Base-by-base conservation (phyloP, 2,113 vertebrate genomes). In the Cepphus grylle region DNA sequence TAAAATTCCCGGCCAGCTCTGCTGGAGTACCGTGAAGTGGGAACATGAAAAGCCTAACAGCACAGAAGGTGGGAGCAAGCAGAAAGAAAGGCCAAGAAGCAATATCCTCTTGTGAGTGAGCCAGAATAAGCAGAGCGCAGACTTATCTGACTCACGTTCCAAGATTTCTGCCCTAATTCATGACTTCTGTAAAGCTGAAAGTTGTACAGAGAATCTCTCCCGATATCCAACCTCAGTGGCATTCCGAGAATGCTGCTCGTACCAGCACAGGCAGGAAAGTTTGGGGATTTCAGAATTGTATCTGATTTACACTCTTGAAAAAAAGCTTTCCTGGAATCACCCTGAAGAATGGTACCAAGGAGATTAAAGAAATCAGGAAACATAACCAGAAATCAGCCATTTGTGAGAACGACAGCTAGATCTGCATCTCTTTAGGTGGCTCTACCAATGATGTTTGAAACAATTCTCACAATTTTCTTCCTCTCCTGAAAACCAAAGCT, bases 1-100 rank as follows among this genome's bases (percentile, higher is more conserved):
- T 92, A 90, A 91, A 96, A 87, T 65, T 96, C 65, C 70, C 83
- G 82, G 91, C 82, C 96, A 91, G 88, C 88, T 92, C 91, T 87
- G 92, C 88, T 96, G 93, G 93, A 95, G 94, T 94, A 91, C 56
- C 22, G 0, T 76, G 77, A 91, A 95, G 66, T 85, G 91, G 89
- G 61, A 96, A 97, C 81, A 81, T 42, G 53, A 69, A 96, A 81
- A 94, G 83, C 40, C 80, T 59, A 94, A 86, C 56, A 93, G 73
- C 86, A 49, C 77, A 87, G 95, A 91, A 95, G 91, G 94, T 94
- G 78, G 91, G 69, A 95, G 88, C 86, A 85, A 79, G 77, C 86
- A 94, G 88, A 80, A 81, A 65, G 56, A 19, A 61, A 81, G 56
- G 95, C 88, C 81, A 91, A 94, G 81, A 92, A 94, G 95, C 88